Percentiles rank a stretch among this genome's conserved stretches.
phyloP scores from a whole-genome alignment of 2,797 vertebrate genomes.

The Poeciliopsis presidionis region DNA sequence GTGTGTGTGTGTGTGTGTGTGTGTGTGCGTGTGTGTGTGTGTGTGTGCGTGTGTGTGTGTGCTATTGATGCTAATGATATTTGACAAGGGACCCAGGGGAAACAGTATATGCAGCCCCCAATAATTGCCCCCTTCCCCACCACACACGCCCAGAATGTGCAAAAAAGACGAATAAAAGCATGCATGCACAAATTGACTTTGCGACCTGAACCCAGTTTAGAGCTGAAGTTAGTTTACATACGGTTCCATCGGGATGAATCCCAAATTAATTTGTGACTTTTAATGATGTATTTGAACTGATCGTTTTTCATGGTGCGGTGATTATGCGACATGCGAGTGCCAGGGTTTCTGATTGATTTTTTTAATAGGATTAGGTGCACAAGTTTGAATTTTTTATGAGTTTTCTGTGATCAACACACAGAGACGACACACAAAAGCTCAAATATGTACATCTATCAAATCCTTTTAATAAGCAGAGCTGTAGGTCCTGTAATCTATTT shows the following conservation, averaged over 20 bases:
- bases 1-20: not conserved
- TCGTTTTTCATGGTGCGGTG: not conserved
- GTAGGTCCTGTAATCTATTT: not conserved
- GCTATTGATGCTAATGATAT: conserved; percentile 32
- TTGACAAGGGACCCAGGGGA: conserved; percentile 56
- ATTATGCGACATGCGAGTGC: not conserved
- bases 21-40: not conserved
- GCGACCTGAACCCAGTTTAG: not conserved
- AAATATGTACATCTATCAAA: not conserved
- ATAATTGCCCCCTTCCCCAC: conserved; percentile 51
- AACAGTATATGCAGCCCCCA: conserved; percentile 42
- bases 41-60: not conserved
- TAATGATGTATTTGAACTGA: not conserved
- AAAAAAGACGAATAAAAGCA: conserved; percentile 22
- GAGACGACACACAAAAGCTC: not conserved
- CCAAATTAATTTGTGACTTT: not conserved
- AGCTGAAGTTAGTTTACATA: not conserved
- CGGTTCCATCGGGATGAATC: not conserved
- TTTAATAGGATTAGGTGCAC: conserved; percentile 1
- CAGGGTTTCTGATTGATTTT: not conserved
- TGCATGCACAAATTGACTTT: conserved; percentile 8
- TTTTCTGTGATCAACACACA: not conserved
- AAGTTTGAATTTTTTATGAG: not conserved
- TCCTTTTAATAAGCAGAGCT: not conserved
- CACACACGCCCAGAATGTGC: conserved; percentile 18